Evolutionary conservation across 2,888 invertebrate genomes (phyloP), one percentile per base, ranked within the genome.

Genomic region (Byasa hedistus): DNA sequence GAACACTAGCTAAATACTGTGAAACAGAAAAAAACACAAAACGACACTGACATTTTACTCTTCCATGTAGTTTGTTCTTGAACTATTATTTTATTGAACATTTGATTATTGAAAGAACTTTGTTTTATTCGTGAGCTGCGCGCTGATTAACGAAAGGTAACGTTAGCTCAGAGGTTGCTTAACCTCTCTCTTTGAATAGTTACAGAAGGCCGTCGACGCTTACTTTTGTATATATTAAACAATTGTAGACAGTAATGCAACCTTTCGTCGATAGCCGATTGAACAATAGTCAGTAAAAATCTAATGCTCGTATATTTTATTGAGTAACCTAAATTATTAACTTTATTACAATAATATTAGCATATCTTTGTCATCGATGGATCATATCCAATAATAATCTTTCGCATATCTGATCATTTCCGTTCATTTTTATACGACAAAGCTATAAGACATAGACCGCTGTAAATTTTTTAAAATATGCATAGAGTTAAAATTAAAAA

Each of bases 111-210:
- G 22, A 21, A n/a, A 63, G 39, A 27, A 56, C 24, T 58, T 55
- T 21, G 27, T 61, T 32, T 61, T n/a, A 32, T 19, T 55, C 23
- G 55, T n/a, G 24, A 17, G n/a, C 27, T 36, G 24, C 44, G 58
- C 19, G 21, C 62, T 36, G 48, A 57, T 52, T 64, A 52, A 58
- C 23, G 61, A 61, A 64, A 56, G 65, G 65, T 27, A 65, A 61
- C 65, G 24, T 55, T 27, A 60, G n/a, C 51, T 61, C 51, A 65
- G 36, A 56, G 51, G 60, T 51, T 65, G 5, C 27, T 17, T 48
- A 61, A 57, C 61, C 65, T 61, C 57, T 65, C 61, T 61, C 65
- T 65, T 52, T 61, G 61, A 36, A 57, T 60, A 57, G 56, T 62
- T 51, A 52, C 23, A 61, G 65, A 60, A 65, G 66, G 66, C 62